phyloP scores from a whole-genome alignment of 2,113 vertebrate genomes.

The Hylia prasina region DNA sequence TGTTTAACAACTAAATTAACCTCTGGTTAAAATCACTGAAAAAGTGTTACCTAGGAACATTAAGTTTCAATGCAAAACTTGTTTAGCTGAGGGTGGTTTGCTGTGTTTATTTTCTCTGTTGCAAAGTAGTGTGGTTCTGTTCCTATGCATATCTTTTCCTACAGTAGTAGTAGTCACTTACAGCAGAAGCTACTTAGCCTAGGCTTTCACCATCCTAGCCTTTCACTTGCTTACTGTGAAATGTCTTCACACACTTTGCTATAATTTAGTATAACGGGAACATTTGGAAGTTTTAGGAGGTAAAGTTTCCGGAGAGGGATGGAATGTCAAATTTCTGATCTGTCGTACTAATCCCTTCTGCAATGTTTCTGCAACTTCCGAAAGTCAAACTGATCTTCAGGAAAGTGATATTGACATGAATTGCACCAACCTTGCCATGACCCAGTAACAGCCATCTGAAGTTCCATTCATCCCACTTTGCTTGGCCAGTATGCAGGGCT shows the following conservation, averaged over 20 bases:
- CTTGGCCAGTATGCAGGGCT: neutral
- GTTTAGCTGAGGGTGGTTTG: neutral
- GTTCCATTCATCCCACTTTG: neutral
- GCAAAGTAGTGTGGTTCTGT: neutral
- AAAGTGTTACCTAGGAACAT: neutral
- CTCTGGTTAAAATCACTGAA: neutral
- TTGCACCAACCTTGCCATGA: neutral
- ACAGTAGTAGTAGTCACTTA: neutral
- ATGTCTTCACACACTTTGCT: neutral
- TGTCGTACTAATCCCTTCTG: neutral
- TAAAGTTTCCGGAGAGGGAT: neutral
- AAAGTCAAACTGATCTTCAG: neutral
- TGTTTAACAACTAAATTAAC: conserved; percentile 27
- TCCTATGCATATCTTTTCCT: neutral
- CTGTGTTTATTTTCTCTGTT: neutral
- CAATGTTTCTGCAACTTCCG: neutral
- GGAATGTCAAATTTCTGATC: neutral
- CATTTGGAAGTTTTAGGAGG: neutral
- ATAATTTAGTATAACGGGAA: neutral
- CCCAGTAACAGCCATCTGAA: neutral
- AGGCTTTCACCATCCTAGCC: neutral
- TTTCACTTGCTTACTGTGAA: neutral
- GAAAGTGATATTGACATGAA: neutral
- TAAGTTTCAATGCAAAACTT: neutral
- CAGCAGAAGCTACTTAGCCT: neutral